Conservation (phyloP, 2,113 vertebrate species). For the Phoenicopterus ruber region DNA sequence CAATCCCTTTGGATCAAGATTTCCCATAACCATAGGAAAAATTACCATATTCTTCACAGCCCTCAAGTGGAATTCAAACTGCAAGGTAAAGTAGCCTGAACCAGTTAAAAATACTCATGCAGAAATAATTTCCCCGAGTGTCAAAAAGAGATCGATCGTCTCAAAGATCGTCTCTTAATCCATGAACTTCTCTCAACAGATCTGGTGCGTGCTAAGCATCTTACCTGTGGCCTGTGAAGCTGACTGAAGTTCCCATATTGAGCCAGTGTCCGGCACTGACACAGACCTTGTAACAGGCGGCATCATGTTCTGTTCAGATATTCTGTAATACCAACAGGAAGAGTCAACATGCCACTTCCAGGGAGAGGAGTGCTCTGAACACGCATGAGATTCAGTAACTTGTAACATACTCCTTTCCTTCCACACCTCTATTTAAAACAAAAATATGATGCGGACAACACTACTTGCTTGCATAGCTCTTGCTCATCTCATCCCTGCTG, state of each 20-base stretch:
- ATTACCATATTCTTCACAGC: neutral
- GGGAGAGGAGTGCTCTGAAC: neutral
- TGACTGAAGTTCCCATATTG: slow-evolving; percentile 96
- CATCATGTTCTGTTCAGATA: slow-evolving; percentile 89
- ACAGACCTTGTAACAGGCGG: slow-evolving; percentile 90
- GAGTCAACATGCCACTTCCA: slow-evolving; percentile 33
- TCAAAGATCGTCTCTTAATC: neutral
- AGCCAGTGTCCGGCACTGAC: slow-evolving; percentile 90
- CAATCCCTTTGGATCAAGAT: neutral
- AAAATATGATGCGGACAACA: neutral
- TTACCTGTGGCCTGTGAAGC: slow-evolving; percentile 86
- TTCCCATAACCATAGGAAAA: neutral
- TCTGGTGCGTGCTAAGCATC: neutral
- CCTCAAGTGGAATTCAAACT: neutral
- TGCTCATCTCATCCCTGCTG: neutral
- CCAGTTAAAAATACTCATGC: neutral
- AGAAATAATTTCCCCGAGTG: neutral
- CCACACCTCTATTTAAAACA: slow-evolving; percentile 18
- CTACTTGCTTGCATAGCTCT: neutral
- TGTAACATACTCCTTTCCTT: slow-evolving; percentile 1
- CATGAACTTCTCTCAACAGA: neutral
- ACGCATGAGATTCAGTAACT: neutral
- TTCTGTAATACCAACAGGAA: slow-evolving; percentile 76
- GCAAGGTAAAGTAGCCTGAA: neutral
- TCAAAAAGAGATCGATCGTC: neutral